These are phyloP conservation scores for Stenotaenia linearis DNA, from an alignment of 2,888 invertebrate genomes.

Conservation along the genomic window DNA sequence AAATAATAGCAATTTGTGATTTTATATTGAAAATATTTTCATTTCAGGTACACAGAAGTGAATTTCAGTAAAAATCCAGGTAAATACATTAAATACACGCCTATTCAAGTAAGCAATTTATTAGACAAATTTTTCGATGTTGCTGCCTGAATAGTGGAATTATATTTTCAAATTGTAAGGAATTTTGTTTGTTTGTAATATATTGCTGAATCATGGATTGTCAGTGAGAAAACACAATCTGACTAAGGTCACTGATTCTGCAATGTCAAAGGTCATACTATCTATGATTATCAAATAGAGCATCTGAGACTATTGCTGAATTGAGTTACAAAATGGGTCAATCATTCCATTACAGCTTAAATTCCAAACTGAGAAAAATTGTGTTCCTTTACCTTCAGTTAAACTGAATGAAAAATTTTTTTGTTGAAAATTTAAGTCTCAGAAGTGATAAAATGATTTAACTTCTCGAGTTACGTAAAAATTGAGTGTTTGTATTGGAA, in stretches of 20 bases:
- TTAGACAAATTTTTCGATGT: constrained; percentile 91
- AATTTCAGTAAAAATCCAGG: constrained; percentile 88
- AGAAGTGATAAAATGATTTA: too few species aligned
- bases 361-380: background rate
- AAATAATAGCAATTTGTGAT: background rate
- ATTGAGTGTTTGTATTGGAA: too few species aligned
- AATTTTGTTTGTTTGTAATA: too few species aligned
- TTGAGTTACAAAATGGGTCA: background rate
- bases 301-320: constrained; percentile 8
- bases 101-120: constrained; percentile 72
- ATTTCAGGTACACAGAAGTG: constrained; percentile 59
- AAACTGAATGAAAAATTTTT: background rate
- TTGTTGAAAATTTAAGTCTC: too few species aligned
- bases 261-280: background rate
- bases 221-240: background rate
- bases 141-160: constrained; percentile 56
- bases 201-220: background rate
- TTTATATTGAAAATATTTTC: background rate
- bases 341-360: background rate
- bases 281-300: constrained; percentile 12
- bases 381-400: too few species aligned
- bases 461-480: too few species aligned
- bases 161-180: too few species aligned
- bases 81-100: constrained; percentile 86
- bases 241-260: background rate